Percentiles rank a stretch among this genome's conserved stretches.
phyloP scores from a whole-genome alignment of 2,113 vertebrate species.

The Pleuronectes platessa region DNA sequence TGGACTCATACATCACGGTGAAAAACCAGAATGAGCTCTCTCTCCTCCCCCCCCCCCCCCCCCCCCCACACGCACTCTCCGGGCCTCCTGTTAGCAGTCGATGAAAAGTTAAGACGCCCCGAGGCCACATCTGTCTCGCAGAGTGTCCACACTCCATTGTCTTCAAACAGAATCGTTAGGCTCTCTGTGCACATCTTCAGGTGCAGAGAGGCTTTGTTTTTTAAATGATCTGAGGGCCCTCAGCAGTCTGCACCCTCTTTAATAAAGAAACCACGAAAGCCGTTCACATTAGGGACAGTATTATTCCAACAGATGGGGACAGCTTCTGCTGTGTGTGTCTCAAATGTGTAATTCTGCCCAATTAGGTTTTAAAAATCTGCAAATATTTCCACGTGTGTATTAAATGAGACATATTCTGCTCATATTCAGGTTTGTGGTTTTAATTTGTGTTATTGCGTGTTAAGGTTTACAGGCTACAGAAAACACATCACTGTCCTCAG shows the following conservation, averaged over 20 bases:
- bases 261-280: not conserved
- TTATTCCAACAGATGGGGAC: constrained; percentile 6
- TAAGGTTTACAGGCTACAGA: too few relatives aligned
- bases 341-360: not conserved
- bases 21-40: constrained; percentile 5
- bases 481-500: too few relatives aligned
- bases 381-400: constrained; percentile 14
- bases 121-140: constrained; percentile 16
- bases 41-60: too few relatives aligned
- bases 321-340: constrained; percentile 3
- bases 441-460: too few relatives aligned
- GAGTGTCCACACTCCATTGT: constrained; percentile 1
- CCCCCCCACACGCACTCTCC: too few relatives aligned
- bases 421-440: too few relatives aligned
- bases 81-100: constrained; percentile 11
- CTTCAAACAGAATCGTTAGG: constrained; percentile 9
- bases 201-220: constrained; percentile 28
- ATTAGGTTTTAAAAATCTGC: constrained; percentile 20
- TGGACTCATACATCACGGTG: not conserved
- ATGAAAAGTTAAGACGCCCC: constrained; percentile 13
- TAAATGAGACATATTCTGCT: too few relatives aligned
- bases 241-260: not conserved
- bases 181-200: not conserved
- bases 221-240: constrained; percentile 16
- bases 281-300: not conserved